Evolutionary conservation across 30 jellyfish, hydroid and myxozoan genomes (phyloP), one percentile per base, ranked within the genome.

Genomic region (Mastigias papua): DNA sequence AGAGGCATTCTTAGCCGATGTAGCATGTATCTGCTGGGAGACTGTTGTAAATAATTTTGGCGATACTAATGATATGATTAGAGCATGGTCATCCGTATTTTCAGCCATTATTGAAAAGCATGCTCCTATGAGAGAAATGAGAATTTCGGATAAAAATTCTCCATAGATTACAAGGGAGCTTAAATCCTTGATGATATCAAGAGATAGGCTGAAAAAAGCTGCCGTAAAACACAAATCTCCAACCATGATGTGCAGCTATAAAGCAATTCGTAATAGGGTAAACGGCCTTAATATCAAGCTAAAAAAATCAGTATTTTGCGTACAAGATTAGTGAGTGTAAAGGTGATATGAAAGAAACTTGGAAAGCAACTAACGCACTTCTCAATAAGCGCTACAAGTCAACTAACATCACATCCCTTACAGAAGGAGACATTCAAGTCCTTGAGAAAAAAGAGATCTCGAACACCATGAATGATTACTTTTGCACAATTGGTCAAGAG

Each of bases 111-210:
- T 60, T 0, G 76, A 76, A 60, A 76, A 76, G 29, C 87, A 76
- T 76, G 87, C 87, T 50, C 87, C 76, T 23, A 75, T 34, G 34
- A 32, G 67, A 72, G 64, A 10, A 25, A 32, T 75, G 87, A 75
- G 87, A 27, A 57, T 26, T 17, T 76, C 76, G 30, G 87, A 76
- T 48, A 76, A 76, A 76, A 29, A 29, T 29, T 29, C 76, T 29
- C 87, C 76, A 20, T 77, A 28, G 76, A n/a, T 77, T 29, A 51
- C 58, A 6, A 48, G 46, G 7, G 63, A 77, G 88, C 61, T 77
- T 15, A 77, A 48, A 28, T 37, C 25, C 16, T 54, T 61, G 32
- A 30, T 33, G 17, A 49, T 16, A 19, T 30, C 76, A 77, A 77
- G 78, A 33, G 77, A 77, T 33, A 61, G 57, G 77, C 77, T 77